A percentile compares a stretch with the other conserved stretches of the same genome.
Evolutionary conservation across 2,797 vertebrate genomes (phyloP).

Genomic region (Artibeus lituratus): DNA sequence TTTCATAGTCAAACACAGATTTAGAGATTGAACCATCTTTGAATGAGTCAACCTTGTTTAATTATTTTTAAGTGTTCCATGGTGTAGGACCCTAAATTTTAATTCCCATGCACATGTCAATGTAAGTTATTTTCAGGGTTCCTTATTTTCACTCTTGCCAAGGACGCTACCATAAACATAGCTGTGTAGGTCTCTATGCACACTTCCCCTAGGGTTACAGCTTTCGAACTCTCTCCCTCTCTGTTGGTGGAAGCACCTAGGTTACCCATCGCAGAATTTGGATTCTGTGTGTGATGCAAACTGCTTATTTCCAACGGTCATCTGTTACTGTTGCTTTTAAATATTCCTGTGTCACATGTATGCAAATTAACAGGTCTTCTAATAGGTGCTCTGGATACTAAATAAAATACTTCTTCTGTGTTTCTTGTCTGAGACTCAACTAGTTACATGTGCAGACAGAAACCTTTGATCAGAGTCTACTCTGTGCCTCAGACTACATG

Average conservation of each 20-base stretch:
- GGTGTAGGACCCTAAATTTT: neutral
- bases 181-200: neutral
- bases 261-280: neutral
- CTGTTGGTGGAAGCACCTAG: neutral
- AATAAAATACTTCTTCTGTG: neutral
- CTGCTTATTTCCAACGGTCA: neutral
- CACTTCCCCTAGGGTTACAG: neutral
- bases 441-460: neutral
- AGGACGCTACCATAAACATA: neutral
- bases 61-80: neutral
- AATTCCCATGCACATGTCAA: neutral
- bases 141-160: neutral
- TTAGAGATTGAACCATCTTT: neutral
- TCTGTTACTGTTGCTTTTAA: neutral
- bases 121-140: neutral
- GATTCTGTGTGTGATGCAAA: neutral
- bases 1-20: neutral
- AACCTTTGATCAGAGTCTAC: neutral
- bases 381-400: neutral
- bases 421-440: neutral
- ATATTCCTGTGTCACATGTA: neutral
- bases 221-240: neutral
- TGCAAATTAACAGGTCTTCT: neutral
- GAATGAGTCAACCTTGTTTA: neutral
- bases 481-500: neutral